phyloP scores from a whole-genome alignment of 2,113 vertebrate species.

The Morone chrysops region DNA sequence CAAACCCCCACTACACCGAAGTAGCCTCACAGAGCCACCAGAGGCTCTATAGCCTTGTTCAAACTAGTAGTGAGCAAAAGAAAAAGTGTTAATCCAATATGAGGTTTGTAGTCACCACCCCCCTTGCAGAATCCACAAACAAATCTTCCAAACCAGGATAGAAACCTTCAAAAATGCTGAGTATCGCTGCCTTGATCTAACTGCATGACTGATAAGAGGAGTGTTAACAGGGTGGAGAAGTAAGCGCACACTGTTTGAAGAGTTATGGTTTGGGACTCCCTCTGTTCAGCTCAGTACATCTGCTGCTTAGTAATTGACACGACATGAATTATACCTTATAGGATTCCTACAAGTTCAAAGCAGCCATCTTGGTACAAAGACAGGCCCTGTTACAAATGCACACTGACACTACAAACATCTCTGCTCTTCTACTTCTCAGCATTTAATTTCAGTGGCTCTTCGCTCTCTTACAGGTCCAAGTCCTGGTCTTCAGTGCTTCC shows the following conservation, averaged over 20 bases:
- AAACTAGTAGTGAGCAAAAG: background rate
- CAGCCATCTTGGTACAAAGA: constrained; percentile 56
- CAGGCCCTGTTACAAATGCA: constrained; percentile 59
- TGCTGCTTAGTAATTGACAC: constrained; percentile 69
- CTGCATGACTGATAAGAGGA: constrained; percentile 47
- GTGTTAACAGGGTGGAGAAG: constrained; percentile 54
- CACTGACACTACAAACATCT: constrained; percentile 61
- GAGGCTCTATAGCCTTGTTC: background rate
- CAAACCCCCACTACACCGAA: background rate
- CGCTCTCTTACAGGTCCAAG: constrained; percentile 54
- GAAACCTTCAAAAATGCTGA: constrained; percentile 46
- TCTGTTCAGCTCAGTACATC: constrained; percentile 55
- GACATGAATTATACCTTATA: constrained; percentile 73
- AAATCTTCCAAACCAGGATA: constrained; percentile 53
- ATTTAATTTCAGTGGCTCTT: constrained; percentile 44
- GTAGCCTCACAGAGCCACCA: background rate
- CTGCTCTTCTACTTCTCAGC: constrained; percentile 18
- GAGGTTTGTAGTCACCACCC: constrained; percentile 20
- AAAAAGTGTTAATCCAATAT: background rate
- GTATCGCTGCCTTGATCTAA: constrained; percentile 45
- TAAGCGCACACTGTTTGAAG: constrained; percentile 55
- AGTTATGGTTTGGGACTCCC: constrained; percentile 52
- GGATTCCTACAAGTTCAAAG: constrained; percentile 69
- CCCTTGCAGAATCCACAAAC: constrained; percentile 24
- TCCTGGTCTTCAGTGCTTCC: constrained; percentile 30